These are phyloP conservation scores for Carabus problematicus DNA, from an alignment of 2,888 invertebrate genomes.

Conservation along the genomic window DNA sequence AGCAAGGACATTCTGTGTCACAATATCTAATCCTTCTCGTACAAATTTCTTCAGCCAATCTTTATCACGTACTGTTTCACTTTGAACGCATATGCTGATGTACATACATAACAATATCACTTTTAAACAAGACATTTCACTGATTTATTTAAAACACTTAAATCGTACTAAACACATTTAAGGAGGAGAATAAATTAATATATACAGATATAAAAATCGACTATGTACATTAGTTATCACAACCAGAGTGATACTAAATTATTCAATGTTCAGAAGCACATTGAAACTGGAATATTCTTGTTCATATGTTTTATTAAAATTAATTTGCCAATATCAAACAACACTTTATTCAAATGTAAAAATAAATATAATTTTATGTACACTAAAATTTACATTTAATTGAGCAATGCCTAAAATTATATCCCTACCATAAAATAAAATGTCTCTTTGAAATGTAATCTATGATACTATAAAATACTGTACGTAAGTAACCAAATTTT, in stretches of 20 bases:
- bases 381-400: constrained; percentile 27
- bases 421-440: neutral
- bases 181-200: no score
- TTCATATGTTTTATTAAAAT: no score
- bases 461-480: constrained; percentile 1
- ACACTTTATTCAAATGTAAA: constrained; percentile 7
- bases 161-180: no score
- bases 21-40: constrained; percentile 21
- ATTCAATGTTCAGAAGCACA: no score
- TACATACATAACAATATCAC: constrained; percentile 1
- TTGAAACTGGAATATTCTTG: no score
- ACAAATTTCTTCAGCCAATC: neutral
- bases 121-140: neutral
- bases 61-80: neutral
- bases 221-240: no score
- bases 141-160: no score
- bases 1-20: constrained; percentile 17
- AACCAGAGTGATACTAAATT: no score
- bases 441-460: neutral
- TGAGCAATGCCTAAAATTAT: constrained; percentile 18
- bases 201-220: no score
- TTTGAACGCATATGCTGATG: neutral
- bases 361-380: constrained; percentile 24
- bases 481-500: neutral
- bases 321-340: no score